Evolutionary conservation across 1,140 invertebrate species (phyloP).

Genomic region (Platyscapa corneri): DNA sequence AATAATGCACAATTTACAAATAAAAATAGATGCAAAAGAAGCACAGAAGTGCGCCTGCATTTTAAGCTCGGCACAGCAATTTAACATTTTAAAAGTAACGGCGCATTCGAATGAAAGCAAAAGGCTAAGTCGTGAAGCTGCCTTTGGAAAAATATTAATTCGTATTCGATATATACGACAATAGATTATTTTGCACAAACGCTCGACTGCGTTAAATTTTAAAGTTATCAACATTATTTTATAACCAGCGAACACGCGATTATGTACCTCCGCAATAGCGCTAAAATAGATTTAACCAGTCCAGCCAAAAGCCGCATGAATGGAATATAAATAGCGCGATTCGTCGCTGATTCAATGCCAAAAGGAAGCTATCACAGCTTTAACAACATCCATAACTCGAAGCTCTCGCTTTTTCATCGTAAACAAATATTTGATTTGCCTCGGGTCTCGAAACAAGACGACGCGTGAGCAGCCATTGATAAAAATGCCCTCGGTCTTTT

Average conservation of each 20-base stretch:
- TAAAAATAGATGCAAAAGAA: not conserved
- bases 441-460: not conserved
- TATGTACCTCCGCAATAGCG: not conserved
- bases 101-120: too few relatives aligned
- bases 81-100: too few relatives aligned
- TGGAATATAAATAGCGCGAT: not conserved
- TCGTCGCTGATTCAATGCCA: not conserved
- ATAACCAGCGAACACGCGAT: too few relatives aligned
- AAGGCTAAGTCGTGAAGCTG: too few relatives aligned
- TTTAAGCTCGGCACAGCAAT: too few relatives aligned
- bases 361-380: not conserved
- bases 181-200: too few relatives aligned
- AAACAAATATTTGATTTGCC: not conserved
- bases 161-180: too few relatives aligned
- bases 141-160: too few relatives aligned
- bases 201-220: too few relatives aligned
- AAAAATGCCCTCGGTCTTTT: not conserved
- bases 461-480: not conserved
- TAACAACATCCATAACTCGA: not conserved
- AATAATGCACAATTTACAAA: not conserved
- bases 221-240: too few relatives aligned
- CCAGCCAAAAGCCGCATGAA: not conserved
- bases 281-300: not conserved
- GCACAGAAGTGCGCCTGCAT: not conserved
- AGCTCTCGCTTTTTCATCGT: not conserved